These are phyloP conservation scores for Drosophila simulans DNA, from an alignment of 1,140 invertebrate species.

Conservation along the genomic window DNA sequence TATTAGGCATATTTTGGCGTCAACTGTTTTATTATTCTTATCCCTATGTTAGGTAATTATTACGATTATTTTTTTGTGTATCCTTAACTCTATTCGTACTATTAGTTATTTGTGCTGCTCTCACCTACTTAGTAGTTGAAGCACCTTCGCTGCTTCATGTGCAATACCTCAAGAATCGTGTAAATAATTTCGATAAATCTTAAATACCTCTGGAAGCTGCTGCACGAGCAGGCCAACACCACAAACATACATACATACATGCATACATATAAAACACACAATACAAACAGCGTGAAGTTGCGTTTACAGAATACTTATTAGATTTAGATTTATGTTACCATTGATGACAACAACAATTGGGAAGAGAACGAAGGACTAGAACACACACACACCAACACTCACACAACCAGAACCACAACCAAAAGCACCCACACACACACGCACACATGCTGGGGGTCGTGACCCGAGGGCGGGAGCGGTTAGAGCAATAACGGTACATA, in stretches of 20 bases:
- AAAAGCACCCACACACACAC: slow-evolving; percentile 25
- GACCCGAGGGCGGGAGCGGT: background rate
- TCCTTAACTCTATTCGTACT: slow-evolving; percentile 16
- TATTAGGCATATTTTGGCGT: slow-evolving; percentile 43
- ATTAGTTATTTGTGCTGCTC: slow-evolving; percentile 57
- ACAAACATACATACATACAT: background rate
- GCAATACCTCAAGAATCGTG: slow-evolving; percentile 73
- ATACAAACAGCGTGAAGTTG: slow-evolving; percentile 33
- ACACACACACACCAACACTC: slow-evolving; percentile 32
- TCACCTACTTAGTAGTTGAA: slow-evolving; percentile 69
- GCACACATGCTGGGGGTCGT: slow-evolving; percentile 3
- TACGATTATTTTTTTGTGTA: slow-evolving; percentile 28
- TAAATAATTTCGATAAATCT: slow-evolving; percentile 56
- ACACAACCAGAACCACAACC: background rate
- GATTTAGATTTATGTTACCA: slow-evolving; percentile 48
- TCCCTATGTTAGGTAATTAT: slow-evolving; percentile 27
- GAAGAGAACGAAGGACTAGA: slow-evolving; percentile 83
- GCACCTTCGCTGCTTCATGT: slow-evolving; percentile 69
- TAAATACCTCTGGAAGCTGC: slow-evolving; percentile 48
- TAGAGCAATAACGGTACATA: slow-evolving; percentile 18
- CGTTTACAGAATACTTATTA: slow-evolving; percentile 62
- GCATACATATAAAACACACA: background rate
- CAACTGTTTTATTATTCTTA: slow-evolving; percentile 47
- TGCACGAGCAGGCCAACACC: slow-evolving; percentile 20
- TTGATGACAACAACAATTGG: slow-evolving; percentile 52